phyloP scores from a whole-genome alignment of 1,140 invertebrate species.

The Thrips palmi region DNA sequence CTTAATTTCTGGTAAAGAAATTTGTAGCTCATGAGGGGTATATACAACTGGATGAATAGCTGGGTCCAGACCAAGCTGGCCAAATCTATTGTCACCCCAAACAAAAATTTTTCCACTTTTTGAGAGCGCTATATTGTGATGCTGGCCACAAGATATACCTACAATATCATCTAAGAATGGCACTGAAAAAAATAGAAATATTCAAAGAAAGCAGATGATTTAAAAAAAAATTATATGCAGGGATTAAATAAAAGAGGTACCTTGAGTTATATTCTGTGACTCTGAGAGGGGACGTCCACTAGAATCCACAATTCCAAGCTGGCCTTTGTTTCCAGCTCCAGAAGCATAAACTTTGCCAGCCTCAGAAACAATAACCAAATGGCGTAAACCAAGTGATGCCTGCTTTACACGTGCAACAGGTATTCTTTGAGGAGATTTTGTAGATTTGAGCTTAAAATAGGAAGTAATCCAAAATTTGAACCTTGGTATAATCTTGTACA shows the following conservation, averaged over 20 bases:
- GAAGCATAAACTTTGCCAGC: slow-evolving; percentile 33
- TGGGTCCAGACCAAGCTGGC: slow-evolving; percentile 38
- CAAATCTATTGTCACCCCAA: slow-evolving; percentile 58
- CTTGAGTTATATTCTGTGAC: slow-evolving; percentile 29
- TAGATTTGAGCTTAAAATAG: background rate
- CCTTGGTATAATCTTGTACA: background rate
- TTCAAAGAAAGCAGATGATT: slow-evolving; percentile 3
- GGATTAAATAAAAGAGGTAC: slow-evolving; percentile 14
- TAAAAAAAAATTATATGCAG: slow-evolving; percentile 8
- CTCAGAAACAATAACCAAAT: slow-evolving; percentile 10
- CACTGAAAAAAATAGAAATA: slow-evolving; percentile 22
- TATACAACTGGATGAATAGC: slow-evolving; percentile 27
- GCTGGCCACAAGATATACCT: slow-evolving; percentile 47
- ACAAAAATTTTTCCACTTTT: slow-evolving; percentile 33
- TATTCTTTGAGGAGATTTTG: background rate
- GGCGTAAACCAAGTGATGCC: slow-evolving; percentile 8
- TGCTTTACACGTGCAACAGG: background rate
- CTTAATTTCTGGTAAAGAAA: background rate
- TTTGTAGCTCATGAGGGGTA: slow-evolving; percentile 26
- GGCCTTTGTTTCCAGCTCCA: slow-evolving; percentile 41
- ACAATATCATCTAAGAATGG: slow-evolving; percentile 29
- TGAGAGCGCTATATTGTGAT: slow-evolving; percentile 44
- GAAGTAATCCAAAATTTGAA: background rate
- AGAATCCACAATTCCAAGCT: slow-evolving; percentile 33
- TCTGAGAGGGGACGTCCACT: slow-evolving; percentile 14